phyloP scores from a whole-genome alignment of 2,888 invertebrate genomes.

The Agonopterix alstromeriana region DNA sequence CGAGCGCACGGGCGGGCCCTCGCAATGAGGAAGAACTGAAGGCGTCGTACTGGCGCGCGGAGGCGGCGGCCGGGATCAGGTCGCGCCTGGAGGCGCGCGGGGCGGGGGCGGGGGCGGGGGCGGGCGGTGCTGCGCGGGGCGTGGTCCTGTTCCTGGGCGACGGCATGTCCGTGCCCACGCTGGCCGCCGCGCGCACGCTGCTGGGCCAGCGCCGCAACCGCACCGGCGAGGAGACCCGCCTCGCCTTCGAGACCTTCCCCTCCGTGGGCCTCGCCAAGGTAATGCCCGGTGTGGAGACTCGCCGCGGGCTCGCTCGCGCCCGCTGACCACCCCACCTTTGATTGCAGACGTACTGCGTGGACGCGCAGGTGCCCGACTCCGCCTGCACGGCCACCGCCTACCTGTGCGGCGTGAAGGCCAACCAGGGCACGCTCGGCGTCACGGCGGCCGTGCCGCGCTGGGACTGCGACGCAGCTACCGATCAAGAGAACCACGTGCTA shows the following conservation, averaged over 20 bases:
- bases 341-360: slow-evolving; percentile 56
- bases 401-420: slow-evolving; percentile 67
- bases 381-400: slow-evolving; percentile 73
- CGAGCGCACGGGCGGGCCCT: neutral
- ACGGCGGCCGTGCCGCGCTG: slow-evolving; percentile 56
- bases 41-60: slow-evolving; percentile 61
- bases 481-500: slow-evolving; percentile 65
- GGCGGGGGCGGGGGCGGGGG: slow-evolving; percentile 7
- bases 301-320: too few species aligned
- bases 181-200: slow-evolving; percentile 78
- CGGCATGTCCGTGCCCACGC: slow-evolving; percentile 83
- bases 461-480: slow-evolving; percentile 75
- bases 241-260: slow-evolving; percentile 79
- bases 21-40: neutral
- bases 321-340: slow-evolving; percentile 34
- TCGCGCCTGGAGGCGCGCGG: slow-evolving; percentile 74
- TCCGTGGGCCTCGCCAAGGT: slow-evolving; percentile 57
- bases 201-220: slow-evolving; percentile 69
- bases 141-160: slow-evolving; percentile 83
- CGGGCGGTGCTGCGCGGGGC: slow-evolving; percentile 64
- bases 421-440: slow-evolving; percentile 64
- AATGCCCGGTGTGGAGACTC: too few species aligned
- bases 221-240: slow-evolving; percentile 74
- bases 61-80: slow-evolving; percentile 80
- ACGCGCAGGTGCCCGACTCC: slow-evolving; percentile 70